Conservation (phyloP, 1,140 invertebrate genomes). For the Saccostrea glomerata region DNA sequence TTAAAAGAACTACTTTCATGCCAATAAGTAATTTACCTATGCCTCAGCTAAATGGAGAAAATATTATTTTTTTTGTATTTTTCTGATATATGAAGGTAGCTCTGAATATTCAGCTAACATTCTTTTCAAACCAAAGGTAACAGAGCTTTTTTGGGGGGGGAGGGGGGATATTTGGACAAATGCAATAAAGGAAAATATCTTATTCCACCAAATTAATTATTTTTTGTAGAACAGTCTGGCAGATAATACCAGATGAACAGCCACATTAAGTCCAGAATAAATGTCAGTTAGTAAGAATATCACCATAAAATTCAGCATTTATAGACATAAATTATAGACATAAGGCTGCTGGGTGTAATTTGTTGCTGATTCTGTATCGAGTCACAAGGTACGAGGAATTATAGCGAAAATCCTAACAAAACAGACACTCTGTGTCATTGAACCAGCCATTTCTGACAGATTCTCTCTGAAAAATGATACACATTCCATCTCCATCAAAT, state of each 20-base stretch:
- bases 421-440: neutral
- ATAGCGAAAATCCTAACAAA: neutral
- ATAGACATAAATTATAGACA: conserved; percentile 3
- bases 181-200: neutral
- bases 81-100: too few relatives aligned
- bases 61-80: too few relatives aligned
- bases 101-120: too few relatives aligned
- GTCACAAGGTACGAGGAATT: conserved; percentile 5
- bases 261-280: neutral
- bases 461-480: neutral
- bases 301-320: neutral
- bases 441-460: conserved; percentile 12
- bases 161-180: too few relatives aligned
- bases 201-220: neutral
- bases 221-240: neutral
- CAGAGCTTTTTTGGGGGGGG: too few relatives aligned
- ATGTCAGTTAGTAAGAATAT: neutral
- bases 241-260: neutral
- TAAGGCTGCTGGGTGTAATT: conserved; percentile 4
- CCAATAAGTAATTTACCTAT: too few relatives aligned
- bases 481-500: neutral
- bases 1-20: too few relatives aligned
- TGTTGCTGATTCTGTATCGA: neutral
- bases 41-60: too few relatives aligned
- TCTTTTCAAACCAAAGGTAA: too few relatives aligned